Base-by-base conservation (phyloP, 2,888 invertebrate genomes). In the Eupithecia subumbrata region DNA sequence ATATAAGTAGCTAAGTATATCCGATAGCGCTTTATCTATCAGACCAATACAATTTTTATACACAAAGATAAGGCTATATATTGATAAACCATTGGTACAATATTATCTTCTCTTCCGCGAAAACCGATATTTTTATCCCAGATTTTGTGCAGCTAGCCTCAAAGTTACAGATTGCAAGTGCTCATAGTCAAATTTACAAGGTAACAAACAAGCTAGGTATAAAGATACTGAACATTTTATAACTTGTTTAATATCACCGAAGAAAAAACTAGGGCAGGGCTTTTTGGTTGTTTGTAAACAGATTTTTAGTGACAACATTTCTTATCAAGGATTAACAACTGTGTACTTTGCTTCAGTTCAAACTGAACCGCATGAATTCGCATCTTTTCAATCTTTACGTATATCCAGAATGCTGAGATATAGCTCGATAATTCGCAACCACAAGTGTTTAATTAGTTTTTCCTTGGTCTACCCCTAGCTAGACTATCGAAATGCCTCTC, bases 81-180 rank as follows among this genome's bases (percentile, higher is more conserved):
- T 72, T 74, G 75, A 76, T 77, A 74, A 77, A 76, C 71, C 67
- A 43, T 75, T 40, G n/a, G 40, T 25, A 25, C 48, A 56, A 63
- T 64, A 74, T 67, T 67, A 25, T 72, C 66, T 48, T 72, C 71
- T 71, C 67, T 74, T 67, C 71, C 67, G 67, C 60, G 52, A 70
- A 74, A 70, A 22, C 64, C 64, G 43, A 63, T 73, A 64, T 48
- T 70, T 34, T 64, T 56, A 60, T 40, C 8, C 48, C 64, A 40
- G 69, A 37, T 37, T 37, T 67, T 18, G 18, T 67, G 66, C 66
- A 37, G 34, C 14, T 18, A 18, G 9, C 66, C 12, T 9, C 66
- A 22, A 12, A 25, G 22, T 25, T 14, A 60, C 14, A 60, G 25
- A 56, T 12, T 56, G 56, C 56, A 56, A 25, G 25, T 60, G 52